These are phyloP conservation scores for Meteorus cinctellus DNA, from an alignment of 2,888 invertebrate genomes.

Conservation along the genomic window DNA sequence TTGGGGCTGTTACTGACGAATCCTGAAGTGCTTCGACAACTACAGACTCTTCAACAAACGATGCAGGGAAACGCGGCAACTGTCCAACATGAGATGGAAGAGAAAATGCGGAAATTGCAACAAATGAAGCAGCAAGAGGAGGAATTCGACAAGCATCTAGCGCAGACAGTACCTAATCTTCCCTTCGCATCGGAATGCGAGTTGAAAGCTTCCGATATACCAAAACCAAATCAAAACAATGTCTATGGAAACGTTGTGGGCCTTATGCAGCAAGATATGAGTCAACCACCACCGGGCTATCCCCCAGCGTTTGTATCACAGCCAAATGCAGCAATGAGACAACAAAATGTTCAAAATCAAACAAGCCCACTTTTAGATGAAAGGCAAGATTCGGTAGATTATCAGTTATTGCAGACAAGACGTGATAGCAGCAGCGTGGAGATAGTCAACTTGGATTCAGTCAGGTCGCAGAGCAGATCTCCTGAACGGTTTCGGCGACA, in stretches of 20 bases:
- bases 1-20: conserved; percentile 69
- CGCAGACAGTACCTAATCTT: conserved; percentile 82
- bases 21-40: conserved; percentile 81
- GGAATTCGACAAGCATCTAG: conserved; percentile 84
- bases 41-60: conserved; percentile 84
- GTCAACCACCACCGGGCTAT: conserved; percentile 77
- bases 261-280: conserved; percentile 72
- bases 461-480: conserved; percentile 69
- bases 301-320: conserved; percentile 70
- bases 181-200: conserved; percentile 81
- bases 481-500: conserved; percentile 70
- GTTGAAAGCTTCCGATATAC: conserved; percentile 75
- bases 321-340: conserved; percentile 64
- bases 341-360: conserved; percentile 59
- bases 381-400: conserved; percentile 64
- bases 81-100: conserved; percentile 80
- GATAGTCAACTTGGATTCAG: conserved; percentile 70
- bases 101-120: conserved; percentile 80
- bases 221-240: conserved; percentile 65
- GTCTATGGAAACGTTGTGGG: conserved; percentile 54
- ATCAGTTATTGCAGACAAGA: conserved; percentile 60
- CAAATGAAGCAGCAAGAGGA: conserved; percentile 85
- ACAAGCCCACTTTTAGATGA: conserved; percentile 69
- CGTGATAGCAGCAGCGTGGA: conserved; percentile 71
- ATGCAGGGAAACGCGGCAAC: conserved; percentile 65